Percentiles rank a stretch among this genome's conserved stretches.
Evolutionary conservation across 1,140 invertebrate genomes (phyloP).

Genomic region (Saccostrea echinata): DNA sequence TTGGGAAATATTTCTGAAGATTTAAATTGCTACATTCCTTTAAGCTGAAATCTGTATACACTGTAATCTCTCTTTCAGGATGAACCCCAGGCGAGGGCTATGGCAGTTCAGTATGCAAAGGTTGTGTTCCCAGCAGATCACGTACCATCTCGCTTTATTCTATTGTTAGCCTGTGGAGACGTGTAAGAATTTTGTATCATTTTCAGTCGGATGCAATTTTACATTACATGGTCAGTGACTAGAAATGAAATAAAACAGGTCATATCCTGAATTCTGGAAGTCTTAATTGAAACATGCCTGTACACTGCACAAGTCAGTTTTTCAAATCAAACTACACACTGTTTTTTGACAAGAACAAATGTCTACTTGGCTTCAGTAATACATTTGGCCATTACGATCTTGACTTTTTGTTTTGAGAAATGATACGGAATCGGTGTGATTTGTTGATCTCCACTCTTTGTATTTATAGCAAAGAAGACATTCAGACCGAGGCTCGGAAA

Average conservation of each 20-base stretch:
- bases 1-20: slow-evolving; percentile 51
- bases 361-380: too few relatives aligned
- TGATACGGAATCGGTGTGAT: too few relatives aligned
- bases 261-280: too few relatives aligned
- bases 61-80: slow-evolving; percentile 56
- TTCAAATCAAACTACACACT: too few relatives aligned
- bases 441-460: neutral
- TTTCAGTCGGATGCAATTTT: too few relatives aligned
- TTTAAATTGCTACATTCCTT: neutral
- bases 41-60: neutral
- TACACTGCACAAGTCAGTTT: too few relatives aligned
- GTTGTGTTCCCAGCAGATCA: slow-evolving; percentile 90
- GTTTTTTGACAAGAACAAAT: too few relatives aligned
- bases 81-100: slow-evolving; percentile 88
- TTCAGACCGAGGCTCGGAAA: slow-evolving; percentile 18
- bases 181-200: slow-evolving; percentile 81
- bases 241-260: too few relatives aligned
- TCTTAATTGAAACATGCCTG: too few relatives aligned
- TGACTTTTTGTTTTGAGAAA: too few relatives aligned
- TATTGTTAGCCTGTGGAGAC: slow-evolving; percentile 92
- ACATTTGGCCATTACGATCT: too few relatives aligned
- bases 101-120: slow-evolving; percentile 90
- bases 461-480: neutral
- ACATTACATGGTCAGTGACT: too few relatives aligned
- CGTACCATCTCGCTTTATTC: slow-evolving; percentile 89